Evolutionary conservation across 2,888 invertebrate species (phyloP), one percentile per base, ranked within the genome.

Genomic region (Mesopsocus fuscifrons): DNA sequence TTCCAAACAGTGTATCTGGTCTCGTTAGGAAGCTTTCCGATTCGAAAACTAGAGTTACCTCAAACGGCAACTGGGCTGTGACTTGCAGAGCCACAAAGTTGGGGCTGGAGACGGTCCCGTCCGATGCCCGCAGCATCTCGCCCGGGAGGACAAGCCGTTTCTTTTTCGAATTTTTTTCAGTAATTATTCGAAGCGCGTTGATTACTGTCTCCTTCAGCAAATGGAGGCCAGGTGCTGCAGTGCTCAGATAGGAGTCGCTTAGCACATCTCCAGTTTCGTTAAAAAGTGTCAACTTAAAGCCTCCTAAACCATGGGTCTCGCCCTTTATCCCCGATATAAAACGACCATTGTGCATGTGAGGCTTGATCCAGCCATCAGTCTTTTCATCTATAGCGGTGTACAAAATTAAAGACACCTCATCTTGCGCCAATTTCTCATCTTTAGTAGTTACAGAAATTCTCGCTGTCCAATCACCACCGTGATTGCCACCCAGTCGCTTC

Each of bases 401-500:
- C 74, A 85, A 85, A 15, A 88, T 63, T 1, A 89, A 52, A 0
- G 80, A 77, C 17, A 79, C 66, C 2, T 71, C 69, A 32, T 67
- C 63, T 1, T 60, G 60, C 15, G n/a, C 58, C 45, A 22, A 49
- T 18, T 22, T 33, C 5, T 32, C 17, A 6, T 44, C 45, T 49
- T 44, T 34, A 48, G 68, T 60, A 44, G 65, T 64, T 1, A 80
- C 77, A 43, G 68, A 64, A 41, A 97, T 73, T 49, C 87, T 69
- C 1, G 83, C 83, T 0, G 89, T 87, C 94, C 95, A 95, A 54
- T 92, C 91, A 0, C 92, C 92, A 2, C 92, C 92, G 55, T 79
- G 72, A 23, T 70, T 63, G 1, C 85, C 87, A 2, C 80, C 81
- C 0, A 71, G 65, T 41, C 74, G 72, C 64, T 95, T 95, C 0